phyloP scores from a whole-genome alignment of 2,888 invertebrate genomes.

The Ochropacha duplaris region DNA sequence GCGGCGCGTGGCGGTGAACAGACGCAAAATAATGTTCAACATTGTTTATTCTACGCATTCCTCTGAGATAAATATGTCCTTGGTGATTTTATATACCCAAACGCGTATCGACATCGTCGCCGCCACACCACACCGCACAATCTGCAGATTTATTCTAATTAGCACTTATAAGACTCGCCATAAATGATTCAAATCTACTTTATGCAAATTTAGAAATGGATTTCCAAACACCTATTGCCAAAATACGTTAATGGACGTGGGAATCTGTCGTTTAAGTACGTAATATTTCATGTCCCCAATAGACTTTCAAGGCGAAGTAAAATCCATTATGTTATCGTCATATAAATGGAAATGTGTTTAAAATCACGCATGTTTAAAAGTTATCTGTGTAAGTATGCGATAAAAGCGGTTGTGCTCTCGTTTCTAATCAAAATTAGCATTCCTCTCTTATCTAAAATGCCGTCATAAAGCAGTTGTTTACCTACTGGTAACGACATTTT shows the following conservation, averaged over 20 bases:
- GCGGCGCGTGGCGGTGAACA: constrained; percentile 52
- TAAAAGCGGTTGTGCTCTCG: constrained; percentile 67
- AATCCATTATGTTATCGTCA: constrained; percentile 33
- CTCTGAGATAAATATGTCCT: constrained; percentile 79
- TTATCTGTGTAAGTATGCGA: constrained; percentile 70
- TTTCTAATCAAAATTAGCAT: constrained; percentile 78
- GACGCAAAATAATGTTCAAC: constrained; percentile 63
- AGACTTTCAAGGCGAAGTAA: constrained; percentile 14
- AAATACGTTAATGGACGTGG: background rate
- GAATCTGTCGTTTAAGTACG: background rate
- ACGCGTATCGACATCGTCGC: constrained; percentile 47
- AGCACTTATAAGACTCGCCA: constrained; percentile 35
- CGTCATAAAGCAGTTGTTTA: constrained; percentile 62
- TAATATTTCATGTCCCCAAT: background rate
- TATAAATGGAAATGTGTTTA: constrained; percentile 51
- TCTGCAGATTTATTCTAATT: constrained; percentile 55
- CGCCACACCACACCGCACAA: constrained; percentile 35
- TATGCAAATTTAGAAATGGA: constrained; percentile 5
- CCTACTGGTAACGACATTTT: constrained; percentile 50
- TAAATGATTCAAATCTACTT: background rate
- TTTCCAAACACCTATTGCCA: constrained; percentile 2
- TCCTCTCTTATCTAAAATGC: constrained; percentile 67
- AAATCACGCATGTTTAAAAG: constrained; percentile 65
- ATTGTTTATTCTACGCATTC: constrained; percentile 78
- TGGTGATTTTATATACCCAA: constrained; percentile 68